phyloP scores from a whole-genome alignment of 2,113 vertebrate genomes.

The Cynoglossus semilaevis region DNA sequence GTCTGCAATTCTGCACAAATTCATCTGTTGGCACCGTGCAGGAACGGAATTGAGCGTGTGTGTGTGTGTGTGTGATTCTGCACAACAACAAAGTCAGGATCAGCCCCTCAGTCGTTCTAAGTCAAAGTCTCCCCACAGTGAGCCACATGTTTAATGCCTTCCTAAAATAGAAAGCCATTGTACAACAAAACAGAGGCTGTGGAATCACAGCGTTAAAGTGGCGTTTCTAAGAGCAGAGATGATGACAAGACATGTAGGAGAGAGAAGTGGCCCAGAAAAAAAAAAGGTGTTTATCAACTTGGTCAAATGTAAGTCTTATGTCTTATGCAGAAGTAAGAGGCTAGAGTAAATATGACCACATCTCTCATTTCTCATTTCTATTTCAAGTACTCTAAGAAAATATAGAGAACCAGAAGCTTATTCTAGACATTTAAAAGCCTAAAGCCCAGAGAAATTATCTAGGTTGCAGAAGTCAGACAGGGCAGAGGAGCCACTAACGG shows the following conservation, averaged over 20 bases:
- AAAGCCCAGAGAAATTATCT: no score
- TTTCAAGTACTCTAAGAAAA: no score
- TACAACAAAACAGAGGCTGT: constrained; percentile 1
- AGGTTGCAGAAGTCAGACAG: no score
- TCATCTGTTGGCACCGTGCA: constrained; percentile 11
- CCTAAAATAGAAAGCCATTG: constrained; percentile 41
- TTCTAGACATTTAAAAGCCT: no score
- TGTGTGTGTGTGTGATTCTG: constrained; percentile 13
- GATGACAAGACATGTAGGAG: background rate
- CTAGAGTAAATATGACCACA: no score
- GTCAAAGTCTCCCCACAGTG: constrained; percentile 16
- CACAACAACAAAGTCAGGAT: constrained; percentile 2
- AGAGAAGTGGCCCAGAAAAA: no score
- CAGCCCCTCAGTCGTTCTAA: constrained; percentile 15
- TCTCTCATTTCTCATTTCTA: no score
- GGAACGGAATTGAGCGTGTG: background rate
- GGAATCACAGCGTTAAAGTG: background rate
- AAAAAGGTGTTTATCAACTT: no score
- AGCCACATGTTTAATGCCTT: constrained; percentile 25
- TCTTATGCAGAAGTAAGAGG: no score
- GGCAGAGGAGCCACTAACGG: no score
- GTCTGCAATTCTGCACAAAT: background rate
- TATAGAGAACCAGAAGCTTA: no score
- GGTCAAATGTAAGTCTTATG: no score
- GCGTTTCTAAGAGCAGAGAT: background rate